Conservation (phyloP, 2,888 invertebrate genomes). For the Lomographa bimaculata region DNA sequence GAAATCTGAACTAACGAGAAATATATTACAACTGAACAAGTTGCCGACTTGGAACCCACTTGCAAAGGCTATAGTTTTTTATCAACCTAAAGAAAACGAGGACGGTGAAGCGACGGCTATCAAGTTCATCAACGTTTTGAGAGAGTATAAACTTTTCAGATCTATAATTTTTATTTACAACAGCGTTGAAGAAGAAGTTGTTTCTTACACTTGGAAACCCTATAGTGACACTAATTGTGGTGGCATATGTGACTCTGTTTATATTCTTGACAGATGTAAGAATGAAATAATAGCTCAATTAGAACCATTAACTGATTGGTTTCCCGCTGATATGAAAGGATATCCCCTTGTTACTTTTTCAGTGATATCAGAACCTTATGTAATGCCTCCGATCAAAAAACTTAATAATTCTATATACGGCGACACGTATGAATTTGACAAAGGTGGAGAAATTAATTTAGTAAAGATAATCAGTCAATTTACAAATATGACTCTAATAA, state of each 20-base stretch:
- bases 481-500: slow-evolving; percentile 70
- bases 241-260: slow-evolving; percentile 64
- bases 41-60: slow-evolving; percentile 80
- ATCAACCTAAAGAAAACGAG: slow-evolving; percentile 58
- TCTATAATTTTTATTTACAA: slow-evolving; percentile 70
- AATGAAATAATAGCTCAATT: slow-evolving; percentile 53
- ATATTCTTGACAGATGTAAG: slow-evolving; percentile 67
- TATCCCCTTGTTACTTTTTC: slow-evolving; percentile 73
- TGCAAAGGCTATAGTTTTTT: slow-evolving; percentile 74
- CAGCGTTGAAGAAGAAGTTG: slow-evolving; percentile 52
- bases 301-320: slow-evolving; percentile 57
- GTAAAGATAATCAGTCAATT: slow-evolving; percentile 74
- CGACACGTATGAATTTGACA: slow-evolving; percentile 63
- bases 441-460: slow-evolving; percentile 73
- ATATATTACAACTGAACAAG: slow-evolving; percentile 73
- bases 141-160: slow-evolving; percentile 63
- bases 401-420: slow-evolving; percentile 47
- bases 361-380: slow-evolving; percentile 74
- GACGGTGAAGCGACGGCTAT: slow-evolving; percentile 54
- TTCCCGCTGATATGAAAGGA: slow-evolving; percentile 66
- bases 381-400: slow-evolving; percentile 65
- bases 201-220: slow-evolving; percentile 73
- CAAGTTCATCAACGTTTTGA: slow-evolving; percentile 67
- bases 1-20: slow-evolving; percentile 68
- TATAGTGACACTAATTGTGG: slow-evolving; percentile 71